Conservation (phyloP, 1,140 invertebrate genomes). For the Macrobrachium rosenbergii region DNA sequence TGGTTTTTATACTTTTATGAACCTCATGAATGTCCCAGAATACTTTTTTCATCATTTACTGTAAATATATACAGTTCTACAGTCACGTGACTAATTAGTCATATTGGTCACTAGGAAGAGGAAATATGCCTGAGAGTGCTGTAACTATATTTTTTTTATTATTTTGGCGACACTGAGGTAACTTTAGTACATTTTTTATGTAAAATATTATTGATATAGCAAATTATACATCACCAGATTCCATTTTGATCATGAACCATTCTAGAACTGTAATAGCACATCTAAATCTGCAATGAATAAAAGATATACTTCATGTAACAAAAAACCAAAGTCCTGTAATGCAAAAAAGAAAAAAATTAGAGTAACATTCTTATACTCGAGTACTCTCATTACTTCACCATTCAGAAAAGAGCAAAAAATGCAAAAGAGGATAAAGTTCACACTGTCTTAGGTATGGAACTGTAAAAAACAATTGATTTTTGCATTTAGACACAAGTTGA, state of each 20-base stretch:
- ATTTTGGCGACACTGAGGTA: not conserved
- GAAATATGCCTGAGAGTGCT: not conserved
- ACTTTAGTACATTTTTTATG: not conserved
- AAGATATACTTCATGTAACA: too few species aligned
- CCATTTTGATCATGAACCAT: too few species aligned
- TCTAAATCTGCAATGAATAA: too few species aligned
- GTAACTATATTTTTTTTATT: not conserved
- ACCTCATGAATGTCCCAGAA: not conserved
- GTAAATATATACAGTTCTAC: not conserved
- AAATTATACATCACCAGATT: too few species aligned
- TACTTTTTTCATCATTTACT: not conserved
- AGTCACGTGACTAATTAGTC: not conserved
- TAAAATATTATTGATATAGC: not conserved
- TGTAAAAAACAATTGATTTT: slow-evolving; percentile 51
- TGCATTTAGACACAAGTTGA: slow-evolving; percentile 44
- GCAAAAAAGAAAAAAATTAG: too few species aligned
- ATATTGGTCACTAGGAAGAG: not conserved
- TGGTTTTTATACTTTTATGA: not conserved
- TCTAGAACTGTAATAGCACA: too few species aligned
- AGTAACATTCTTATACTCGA: not conserved
- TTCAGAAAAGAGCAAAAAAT: not conserved
- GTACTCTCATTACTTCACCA: not conserved
- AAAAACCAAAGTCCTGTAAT: too few species aligned
- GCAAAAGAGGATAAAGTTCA: not conserved
- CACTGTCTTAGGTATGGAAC: slow-evolving; percentile 39